phyloP scores from a whole-genome alignment of 2,888 invertebrate species.

The Dinocampus coccinellae region DNA sequence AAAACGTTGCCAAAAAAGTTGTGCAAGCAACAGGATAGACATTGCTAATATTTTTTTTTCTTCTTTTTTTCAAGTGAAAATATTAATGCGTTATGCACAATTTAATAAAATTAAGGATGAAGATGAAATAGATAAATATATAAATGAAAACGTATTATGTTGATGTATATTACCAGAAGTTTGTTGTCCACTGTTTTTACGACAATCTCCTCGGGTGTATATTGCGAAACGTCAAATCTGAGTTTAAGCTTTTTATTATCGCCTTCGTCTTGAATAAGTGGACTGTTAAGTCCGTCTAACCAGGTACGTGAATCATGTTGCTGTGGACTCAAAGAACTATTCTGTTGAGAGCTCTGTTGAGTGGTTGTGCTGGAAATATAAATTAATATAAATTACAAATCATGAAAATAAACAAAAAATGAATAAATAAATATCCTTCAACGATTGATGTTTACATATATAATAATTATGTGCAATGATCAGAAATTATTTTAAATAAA shows the following conservation, averaged over 20 bases:
- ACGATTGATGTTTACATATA: not conserved
- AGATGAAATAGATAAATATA: not conserved
- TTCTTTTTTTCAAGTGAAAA: slow-evolving; percentile 6
- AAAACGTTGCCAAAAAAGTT: slow-evolving; percentile 49
- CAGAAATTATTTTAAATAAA: slow-evolving; percentile 7
- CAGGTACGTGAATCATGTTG: slow-evolving; percentile 75
- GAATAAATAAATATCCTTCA: not conserved
- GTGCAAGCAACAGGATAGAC: slow-evolving; percentile 40
- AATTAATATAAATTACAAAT: slow-evolving; percentile 22
- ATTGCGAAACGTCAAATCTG: slow-evolving; percentile 97
- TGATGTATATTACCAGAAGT: slow-evolving; percentile 80
- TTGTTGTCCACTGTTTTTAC: slow-evolving; percentile 99
- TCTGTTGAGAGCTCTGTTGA: slow-evolving; percentile 72
- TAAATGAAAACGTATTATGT: not conserved
- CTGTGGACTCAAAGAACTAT: slow-evolving; percentile 71
- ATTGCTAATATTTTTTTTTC: slow-evolving; percentile 23
- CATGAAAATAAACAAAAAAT: not conserved
- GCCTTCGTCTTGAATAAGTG: slow-evolving; percentile 93
- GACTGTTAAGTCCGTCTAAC: slow-evolving; percentile 90
- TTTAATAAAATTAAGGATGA: slow-evolving; percentile 12
- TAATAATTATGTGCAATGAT: slow-evolving; percentile 8
- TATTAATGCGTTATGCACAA: slow-evolving; percentile 26
- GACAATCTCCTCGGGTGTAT: slow-evolving; percentile 96
- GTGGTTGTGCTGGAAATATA: slow-evolving; percentile 74
- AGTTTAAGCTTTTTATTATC: slow-evolving; percentile 94